Percentiles rank a stretch among this genome's conserved stretches.
Evolutionary conservation across 2,797 vertebrate species (phyloP).

Genomic region (Sebastiscus albofasciatus): DNA sequence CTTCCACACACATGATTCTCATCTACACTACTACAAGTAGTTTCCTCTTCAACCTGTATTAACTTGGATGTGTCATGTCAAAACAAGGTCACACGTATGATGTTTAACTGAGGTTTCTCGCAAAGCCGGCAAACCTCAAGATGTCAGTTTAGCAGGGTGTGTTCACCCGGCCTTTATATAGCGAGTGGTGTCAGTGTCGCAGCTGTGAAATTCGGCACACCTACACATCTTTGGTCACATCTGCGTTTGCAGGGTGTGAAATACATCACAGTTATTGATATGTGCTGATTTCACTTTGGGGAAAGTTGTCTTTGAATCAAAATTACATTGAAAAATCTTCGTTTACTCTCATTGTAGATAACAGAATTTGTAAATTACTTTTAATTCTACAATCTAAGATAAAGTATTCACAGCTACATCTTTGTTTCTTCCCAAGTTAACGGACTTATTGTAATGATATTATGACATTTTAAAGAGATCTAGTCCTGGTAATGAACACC

Average conservation of each 20-base stretch:
- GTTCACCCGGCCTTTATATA: background rate
- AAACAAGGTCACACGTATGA: conserved; percentile 20
- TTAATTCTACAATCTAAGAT: background rate
- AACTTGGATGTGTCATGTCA: background rate
- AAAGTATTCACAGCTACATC: background rate
- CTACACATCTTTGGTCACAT: background rate
- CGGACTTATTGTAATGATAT: background rate
- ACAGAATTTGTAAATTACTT: background rate
- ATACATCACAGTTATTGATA: background rate
- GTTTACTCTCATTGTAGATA: background rate
- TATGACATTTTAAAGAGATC: background rate
- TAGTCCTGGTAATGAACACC: background rate
- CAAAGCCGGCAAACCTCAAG: conserved; percentile 65
- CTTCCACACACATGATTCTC: background rate
- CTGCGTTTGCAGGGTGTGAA: conserved; percentile 10
- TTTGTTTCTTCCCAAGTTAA: background rate
- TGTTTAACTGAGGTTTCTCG: background rate
- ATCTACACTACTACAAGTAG: background rate
- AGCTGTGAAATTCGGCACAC: conserved; percentile 23
- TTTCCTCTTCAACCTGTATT: background rate
- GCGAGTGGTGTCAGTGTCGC: background rate
- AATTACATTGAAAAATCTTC: background rate
- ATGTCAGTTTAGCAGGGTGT: conserved; percentile 71
- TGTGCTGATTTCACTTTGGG: background rate
- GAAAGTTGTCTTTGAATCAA: background rate